Evolutionary conservation across 2,888 invertebrate genomes (phyloP).

Genomic region (Aporophyla lueneburgensis): DNA sequence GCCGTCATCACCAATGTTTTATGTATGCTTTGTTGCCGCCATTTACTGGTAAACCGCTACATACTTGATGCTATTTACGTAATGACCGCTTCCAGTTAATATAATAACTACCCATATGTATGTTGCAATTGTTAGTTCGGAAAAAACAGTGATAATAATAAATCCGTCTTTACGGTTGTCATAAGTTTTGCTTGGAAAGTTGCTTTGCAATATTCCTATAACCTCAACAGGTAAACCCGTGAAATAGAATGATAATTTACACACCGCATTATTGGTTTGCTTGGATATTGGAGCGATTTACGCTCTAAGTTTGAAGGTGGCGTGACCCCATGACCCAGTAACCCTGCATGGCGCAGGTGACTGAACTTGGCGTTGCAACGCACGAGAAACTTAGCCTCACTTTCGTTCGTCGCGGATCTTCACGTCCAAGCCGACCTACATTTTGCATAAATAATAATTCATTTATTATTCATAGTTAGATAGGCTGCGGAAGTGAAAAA

Average conservation of each 20-base stretch:
- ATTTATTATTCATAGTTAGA: conserved; percentile 2
- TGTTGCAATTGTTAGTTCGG: neutral
- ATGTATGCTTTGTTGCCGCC: conserved; percentile 79
- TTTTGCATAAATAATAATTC: conserved; percentile 53
- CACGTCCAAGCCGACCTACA: conserved; percentile 70
- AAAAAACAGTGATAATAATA: conserved; percentile 1
- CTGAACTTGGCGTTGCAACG: conserved; percentile 78
- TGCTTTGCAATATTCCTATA: neutral
- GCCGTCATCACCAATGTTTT: conserved; percentile 79
- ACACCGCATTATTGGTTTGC: conserved; percentile 14
- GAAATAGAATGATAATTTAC: conserved; percentile 10
- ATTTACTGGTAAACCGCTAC: conserved; percentile 66
- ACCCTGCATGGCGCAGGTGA: conserved; percentile 76
- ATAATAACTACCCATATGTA: conserved; percentile 8
- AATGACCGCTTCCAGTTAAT: conserved; percentile 49
- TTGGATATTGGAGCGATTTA: conserved; percentile 32
- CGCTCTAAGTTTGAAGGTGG: conserved; percentile 72
- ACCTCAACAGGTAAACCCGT: neutral
- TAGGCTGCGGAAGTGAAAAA: neutral
- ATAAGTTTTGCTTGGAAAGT: conserved; percentile 38
- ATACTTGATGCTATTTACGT: conserved; percentile 66
- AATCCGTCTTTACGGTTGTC: neutral
- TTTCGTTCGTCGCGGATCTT: conserved; percentile 85
- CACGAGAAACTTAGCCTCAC: conserved; percentile 82
- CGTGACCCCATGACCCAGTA: conserved; percentile 83